Evolutionary conservation across 2,888 invertebrate species (phyloP), one percentile per base, ranked within the genome.

Genomic region (Brachynemurus nebulosus): DNA sequence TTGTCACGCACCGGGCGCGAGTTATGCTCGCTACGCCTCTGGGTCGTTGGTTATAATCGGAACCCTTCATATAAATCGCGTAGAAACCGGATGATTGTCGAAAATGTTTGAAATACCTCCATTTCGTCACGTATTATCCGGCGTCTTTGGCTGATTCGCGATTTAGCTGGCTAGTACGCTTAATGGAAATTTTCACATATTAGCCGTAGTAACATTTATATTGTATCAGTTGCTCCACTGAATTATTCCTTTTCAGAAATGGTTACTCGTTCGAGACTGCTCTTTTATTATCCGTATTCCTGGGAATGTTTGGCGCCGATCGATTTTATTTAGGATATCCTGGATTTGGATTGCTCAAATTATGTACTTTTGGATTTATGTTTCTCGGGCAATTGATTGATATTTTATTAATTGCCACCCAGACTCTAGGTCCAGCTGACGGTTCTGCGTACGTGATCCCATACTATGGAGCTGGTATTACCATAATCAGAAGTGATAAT

Each of bases 301-400:
- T 97, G 45, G 98, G 98, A 20, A 93, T 96, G 89, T 91, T 98
- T 68, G 98, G 98, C 14, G 74, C 90, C 18, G 98, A 98, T 62
- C 72, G 98, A 48, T 96, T 98, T 66, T 98, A 98, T 60, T 71
- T 98, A n/a, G 98, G 98, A 20, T 97, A 97, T 63, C 93, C 92
- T 42, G 96, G 92, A 1, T 78, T 97, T 52, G 97, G 96, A 1
- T 66, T 96, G 48, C 78, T 95, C 19, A 97, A 98, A 64, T 75
- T 97, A 50, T 91, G 93, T 59, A 96, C 97, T 1, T 68, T 96
- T 44, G 97, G 97, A 12, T 96, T 96, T 60, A 84, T 97, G 77
- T 93, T 97, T 59, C 70, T 98, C 21, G 90, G 95, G 40, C 96
- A 97, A 64, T 69, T 98, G 21, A 69, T 93, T 48, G 98, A 98